A percentile compares a stretch with the other conserved stretches of the same genome.
phyloP scores from a whole-genome alignment of 2,797 vertebrate species.

The Helicolenus hilgendorfi region DNA sequence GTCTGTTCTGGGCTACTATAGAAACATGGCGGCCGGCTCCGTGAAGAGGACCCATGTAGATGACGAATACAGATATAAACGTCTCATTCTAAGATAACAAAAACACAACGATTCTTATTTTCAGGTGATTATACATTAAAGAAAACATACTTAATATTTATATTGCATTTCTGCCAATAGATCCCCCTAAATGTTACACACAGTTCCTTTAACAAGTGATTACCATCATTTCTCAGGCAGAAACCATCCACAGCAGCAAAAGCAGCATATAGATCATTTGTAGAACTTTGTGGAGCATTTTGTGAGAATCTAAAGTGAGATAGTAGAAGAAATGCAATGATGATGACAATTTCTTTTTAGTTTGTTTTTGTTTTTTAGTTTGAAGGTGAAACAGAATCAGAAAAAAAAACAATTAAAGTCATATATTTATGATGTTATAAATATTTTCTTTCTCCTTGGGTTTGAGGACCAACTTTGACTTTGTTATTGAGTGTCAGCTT shows the following conservation, averaged over 20 bases:
- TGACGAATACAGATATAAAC: too few species aligned
- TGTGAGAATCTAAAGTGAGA: neutral
- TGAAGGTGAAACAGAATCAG: neutral
- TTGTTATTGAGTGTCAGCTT: neutral
- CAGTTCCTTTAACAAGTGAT: neutral
- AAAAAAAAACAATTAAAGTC: neutral
- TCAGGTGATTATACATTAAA: too few species aligned
- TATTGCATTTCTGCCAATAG: too few species aligned
- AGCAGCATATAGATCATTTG: conserved; percentile 3
- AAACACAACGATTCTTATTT: too few species aligned
- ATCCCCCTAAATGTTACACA: too few species aligned
- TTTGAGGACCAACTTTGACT: neutral
- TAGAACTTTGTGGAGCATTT: neutral
- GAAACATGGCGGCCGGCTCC: too few species aligned
- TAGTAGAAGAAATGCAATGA: neutral
- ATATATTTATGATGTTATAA: neutral
- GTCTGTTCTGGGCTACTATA: too few species aligned
- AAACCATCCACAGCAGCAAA: neutral
- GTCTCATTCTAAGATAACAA: too few species aligned
- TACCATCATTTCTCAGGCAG: neutral
- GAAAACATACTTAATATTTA: too few species aligned
- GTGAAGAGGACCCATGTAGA: too few species aligned
- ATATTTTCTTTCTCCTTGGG: neutral
- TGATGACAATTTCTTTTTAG: neutral
- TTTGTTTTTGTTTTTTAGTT: neutral